Base-by-base conservation (phyloP, 2,888 invertebrate genomes). In the Eretmocerus hayati region DNA sequence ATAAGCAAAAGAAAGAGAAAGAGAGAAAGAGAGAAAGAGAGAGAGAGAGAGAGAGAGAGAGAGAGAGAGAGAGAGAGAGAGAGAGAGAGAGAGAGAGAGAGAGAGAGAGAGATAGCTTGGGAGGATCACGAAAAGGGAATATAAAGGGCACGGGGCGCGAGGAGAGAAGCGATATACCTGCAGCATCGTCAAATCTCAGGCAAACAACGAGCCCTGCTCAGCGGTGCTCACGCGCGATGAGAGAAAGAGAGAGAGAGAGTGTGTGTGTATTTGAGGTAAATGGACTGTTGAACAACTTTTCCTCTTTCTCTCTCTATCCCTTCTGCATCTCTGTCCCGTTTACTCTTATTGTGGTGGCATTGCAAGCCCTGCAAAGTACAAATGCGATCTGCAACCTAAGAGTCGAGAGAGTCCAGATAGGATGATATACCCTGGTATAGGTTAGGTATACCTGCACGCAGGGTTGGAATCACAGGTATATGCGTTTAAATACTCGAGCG, bases 201-300 rank as follows among this genome's bases (percentile, higher is more conserved):
- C 52, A 52, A 52, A 52, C 52, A 49, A 52, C 48, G 48, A 46
- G 41, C 48, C 45, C 42, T 32, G 41, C 15, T 15, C n/a, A n/a
- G n/a, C 16, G 20, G 42, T 42, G 38, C n/a, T 30, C 22, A 33
- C 30, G 41, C 40, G 31, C 21, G 45, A 32, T 31, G 15, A 42
- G 39, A 30, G 15, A 16, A 32, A 23, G 20, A 46, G 33, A 22
- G 23, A 21, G 13, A 41, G 40, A 30, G 26, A 44, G 22, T 31
- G n/a, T n/a, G n/a, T n/a, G n/a, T n/a, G n/a, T n/a, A n/a, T n/a
- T 11, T 44, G 50, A 53, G 53, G 54, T 54, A 54, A 54, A 54
- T 54, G 54, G 48, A 54, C 51, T 54, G 53, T 53, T 50, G 53
- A 53, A 50, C 53, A 53, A 53, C 50, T 50, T 53, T 48, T 48